Percentiles rank a stretch among this genome's conserved stretches.
These are phyloP conservation scores for Pemphredon lugubris DNA, from an alignment of 2,888 invertebrate genomes.

Conservation along the genomic window DNA sequence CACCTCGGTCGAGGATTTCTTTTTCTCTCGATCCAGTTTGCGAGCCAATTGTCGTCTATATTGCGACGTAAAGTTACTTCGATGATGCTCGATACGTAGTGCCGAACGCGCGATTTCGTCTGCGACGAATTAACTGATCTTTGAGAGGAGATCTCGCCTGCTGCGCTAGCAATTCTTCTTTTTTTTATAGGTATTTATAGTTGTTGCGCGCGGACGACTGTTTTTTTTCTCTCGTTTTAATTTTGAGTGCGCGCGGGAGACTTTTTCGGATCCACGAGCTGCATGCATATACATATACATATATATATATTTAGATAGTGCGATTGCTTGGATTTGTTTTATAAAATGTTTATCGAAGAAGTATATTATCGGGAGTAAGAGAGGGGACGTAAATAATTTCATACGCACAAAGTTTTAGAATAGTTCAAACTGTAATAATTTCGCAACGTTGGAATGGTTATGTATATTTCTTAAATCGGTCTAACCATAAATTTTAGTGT, in stretches of 20 bases:
- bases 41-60: constrained; percentile 8
- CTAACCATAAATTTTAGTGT: background rate
- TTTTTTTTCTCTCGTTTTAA: background rate
- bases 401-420: background rate
- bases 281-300: no score
- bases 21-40: background rate
- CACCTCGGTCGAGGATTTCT: background rate
- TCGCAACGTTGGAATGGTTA: background rate
- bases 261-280: background rate
- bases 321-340: no score
- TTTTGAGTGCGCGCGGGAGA: constrained; percentile 9
- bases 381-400: background rate
- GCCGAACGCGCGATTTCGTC: constrained; percentile 3
- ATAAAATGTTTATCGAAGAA: background rate
- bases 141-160: background rate
- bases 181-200: constrained; percentile 25
- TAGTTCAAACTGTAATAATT: background rate
- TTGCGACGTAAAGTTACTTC: constrained; percentile 40
- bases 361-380: background rate
- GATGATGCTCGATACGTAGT: constrained; percentile 18
- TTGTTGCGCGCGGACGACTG: background rate
- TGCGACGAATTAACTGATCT: constrained; percentile 17
- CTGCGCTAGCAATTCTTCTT: background rate
- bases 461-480: background rate
- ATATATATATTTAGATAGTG: no score